Percentiles rank a stretch among this genome's conserved stretches.
These are phyloP conservation scores for Scytalopus superciliaris DNA, from an alignment of 2,113 vertebrate genomes.

Conservation along the genomic window DNA sequence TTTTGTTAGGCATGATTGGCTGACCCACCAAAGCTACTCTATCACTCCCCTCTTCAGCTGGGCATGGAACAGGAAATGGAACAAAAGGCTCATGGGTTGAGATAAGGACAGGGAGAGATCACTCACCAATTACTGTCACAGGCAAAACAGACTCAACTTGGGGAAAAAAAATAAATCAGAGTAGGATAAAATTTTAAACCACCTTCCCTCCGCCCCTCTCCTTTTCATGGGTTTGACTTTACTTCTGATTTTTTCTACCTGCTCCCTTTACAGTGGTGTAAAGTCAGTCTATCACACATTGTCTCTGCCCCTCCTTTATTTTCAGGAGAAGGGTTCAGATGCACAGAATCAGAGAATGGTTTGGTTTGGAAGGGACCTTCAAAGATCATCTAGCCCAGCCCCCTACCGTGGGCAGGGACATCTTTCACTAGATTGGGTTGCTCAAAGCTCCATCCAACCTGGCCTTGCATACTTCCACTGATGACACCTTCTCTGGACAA, in stretches of 20 bases:
- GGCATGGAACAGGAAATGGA: not conserved
- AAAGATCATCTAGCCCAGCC: not conserved
- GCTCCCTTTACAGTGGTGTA: too few species aligned
- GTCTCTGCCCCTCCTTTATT: not conserved
- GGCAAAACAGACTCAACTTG: not conserved
- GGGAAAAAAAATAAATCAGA: not conserved
- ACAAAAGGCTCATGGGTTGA: not conserved
- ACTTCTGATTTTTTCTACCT: not conserved
- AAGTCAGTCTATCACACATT: not conserved
- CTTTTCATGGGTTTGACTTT: not conserved
- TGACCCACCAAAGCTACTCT: not conserved
- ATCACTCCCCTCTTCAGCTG: not conserved
- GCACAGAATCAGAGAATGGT: not conserved
- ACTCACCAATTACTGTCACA: not conserved
- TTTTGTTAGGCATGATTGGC: not conserved
- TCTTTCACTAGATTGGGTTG: not conserved
- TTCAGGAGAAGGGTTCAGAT: not conserved
- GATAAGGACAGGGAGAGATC: not conserved
- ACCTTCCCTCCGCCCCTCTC: not conserved
- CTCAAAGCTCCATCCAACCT: not conserved
- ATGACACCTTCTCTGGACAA: not conserved
- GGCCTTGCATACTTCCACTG: not conserved
- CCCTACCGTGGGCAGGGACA: not conserved
- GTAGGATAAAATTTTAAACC: not conserved
- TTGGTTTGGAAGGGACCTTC: not conserved